phyloP scores from a whole-genome alignment of 2,888 invertebrate species.

The Uropetala carovei region DNA sequence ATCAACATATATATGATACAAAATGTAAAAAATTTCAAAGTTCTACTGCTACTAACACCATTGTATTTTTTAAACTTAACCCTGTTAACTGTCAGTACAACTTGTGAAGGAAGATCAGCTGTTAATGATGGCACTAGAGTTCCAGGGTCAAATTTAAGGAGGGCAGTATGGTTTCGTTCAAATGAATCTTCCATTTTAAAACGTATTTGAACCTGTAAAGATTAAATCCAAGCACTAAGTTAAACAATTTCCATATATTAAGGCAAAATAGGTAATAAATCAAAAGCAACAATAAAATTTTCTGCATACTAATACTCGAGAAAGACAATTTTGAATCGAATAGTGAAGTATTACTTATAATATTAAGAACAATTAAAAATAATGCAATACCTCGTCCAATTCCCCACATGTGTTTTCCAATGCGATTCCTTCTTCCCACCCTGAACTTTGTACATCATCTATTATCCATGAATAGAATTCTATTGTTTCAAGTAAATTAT shows the following conservation, averaged over 20 bases:
- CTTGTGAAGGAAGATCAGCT: constrained; percentile 53
- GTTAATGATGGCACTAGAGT: neutral
- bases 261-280: neutral
- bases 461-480: constrained; percentile 33
- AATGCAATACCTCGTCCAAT: constrained; percentile 33
- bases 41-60: no score
- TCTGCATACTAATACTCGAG: neutral
- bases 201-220: constrained; percentile 30
- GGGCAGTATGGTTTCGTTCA: constrained; percentile 8
- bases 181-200: constrained; percentile 6
- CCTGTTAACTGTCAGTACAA: neutral
- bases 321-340: neutral
- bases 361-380: neutral
- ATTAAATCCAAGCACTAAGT: neutral
- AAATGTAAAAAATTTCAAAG: neutral
- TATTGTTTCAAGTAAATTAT: constrained; percentile 21
- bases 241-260: neutral
- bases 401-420: constrained; percentile 9
- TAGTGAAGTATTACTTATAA: neutral
- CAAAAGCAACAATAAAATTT: neutral
- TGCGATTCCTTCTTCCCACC: constrained; percentile 32
- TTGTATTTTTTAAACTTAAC: neutral
- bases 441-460: constrained; percentile 12
- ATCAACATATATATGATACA: neutral
- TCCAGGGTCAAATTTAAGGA: constrained; percentile 8